Conservation (phyloP, 1,140 invertebrate species). For the Drosophila watanabei region DNA sequence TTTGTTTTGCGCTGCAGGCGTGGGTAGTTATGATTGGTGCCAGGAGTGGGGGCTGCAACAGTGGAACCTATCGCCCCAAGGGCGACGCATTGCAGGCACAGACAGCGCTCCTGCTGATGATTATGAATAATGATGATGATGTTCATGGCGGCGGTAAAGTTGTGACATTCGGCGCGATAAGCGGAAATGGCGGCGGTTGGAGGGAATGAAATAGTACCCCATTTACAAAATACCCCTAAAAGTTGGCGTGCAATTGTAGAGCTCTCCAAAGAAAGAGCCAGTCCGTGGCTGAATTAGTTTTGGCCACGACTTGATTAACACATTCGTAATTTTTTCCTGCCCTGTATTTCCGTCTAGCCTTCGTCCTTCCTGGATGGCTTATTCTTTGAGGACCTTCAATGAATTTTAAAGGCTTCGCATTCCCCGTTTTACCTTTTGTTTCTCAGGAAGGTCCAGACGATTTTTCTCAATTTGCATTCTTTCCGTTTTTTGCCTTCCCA, state of each 20-base stretch:
- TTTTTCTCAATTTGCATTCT: slow-evolving; percentile 77
- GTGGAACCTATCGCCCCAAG: slow-evolving; percentile 50
- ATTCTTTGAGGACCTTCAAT: slow-evolving; percentile 69
- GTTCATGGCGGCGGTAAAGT: slow-evolving; percentile 59
- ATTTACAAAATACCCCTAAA: slow-evolving; percentile 22
- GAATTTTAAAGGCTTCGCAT: slow-evolving; percentile 75
- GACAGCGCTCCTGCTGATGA: slow-evolving; percentile 45
- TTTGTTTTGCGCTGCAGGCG: slow-evolving; percentile 19
- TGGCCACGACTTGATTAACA: slow-evolving; percentile 13
- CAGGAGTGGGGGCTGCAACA: not conserved
- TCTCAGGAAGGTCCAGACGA: slow-evolving; percentile 24
- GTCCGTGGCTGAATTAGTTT: slow-evolving; percentile 20
- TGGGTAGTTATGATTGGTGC: slow-evolving; percentile 10
- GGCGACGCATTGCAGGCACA: slow-evolving; percentile 57
- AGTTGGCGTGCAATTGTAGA: slow-evolving; percentile 3
- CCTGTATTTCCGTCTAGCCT: slow-evolving; percentile 14
- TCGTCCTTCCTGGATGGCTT: slow-evolving; percentile 46
- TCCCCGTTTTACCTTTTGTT: slow-evolving; percentile 38
- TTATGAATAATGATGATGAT: slow-evolving; percentile 50
- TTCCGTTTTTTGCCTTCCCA: slow-evolving; percentile 35
- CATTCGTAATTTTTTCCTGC: slow-evolving; percentile 14
- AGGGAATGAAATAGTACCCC: slow-evolving; percentile 15
- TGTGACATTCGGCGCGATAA: slow-evolving; percentile 50
- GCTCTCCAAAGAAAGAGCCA: slow-evolving; percentile 2
- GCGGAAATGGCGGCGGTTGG: slow-evolving; percentile 28